phyloP scores from a whole-genome alignment of 2,888 invertebrate genomes.

The Melieria picta region DNA sequence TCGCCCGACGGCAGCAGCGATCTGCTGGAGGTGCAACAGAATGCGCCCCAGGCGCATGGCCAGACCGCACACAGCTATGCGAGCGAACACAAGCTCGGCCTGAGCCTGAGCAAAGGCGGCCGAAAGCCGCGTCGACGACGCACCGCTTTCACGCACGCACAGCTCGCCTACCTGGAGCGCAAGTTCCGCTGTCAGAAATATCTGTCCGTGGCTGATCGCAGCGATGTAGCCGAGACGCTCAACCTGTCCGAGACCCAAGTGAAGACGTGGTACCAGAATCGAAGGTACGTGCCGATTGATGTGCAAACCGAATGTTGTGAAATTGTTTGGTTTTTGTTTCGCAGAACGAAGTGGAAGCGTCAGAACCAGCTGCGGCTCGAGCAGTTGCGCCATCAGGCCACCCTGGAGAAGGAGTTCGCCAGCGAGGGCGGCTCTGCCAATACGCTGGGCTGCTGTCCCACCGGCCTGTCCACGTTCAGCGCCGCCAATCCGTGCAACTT shows the following conservation, averaged over 20 bases:
- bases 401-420: slow-evolving; percentile 75
- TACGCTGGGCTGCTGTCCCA: slow-evolving; percentile 62
- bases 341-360: slow-evolving; percentile 87
- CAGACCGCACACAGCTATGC: slow-evolving; percentile 42
- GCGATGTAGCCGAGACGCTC: slow-evolving; percentile 90
- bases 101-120: slow-evolving; percentile 66
- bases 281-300: slow-evolving; percentile 54
- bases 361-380: slow-evolving; percentile 88
- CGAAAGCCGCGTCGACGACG: slow-evolving; percentile 85
- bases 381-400: slow-evolving; percentile 85
- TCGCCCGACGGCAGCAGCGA: slow-evolving; percentile 38
- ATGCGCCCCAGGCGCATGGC: slow-evolving; percentile 39
- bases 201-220: slow-evolving; percentile 90
- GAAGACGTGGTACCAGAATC: slow-evolving; percentile 84
- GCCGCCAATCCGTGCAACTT: slow-evolving; percentile 70
- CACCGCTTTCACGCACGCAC: slow-evolving; percentile 94
- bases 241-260: slow-evolving; percentile 93
- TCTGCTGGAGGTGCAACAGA: slow-evolving; percentile 25
- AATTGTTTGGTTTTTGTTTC: not conserved
- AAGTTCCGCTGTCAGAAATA: slow-evolving; percentile 95
- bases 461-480: slow-evolving; percentile 61
- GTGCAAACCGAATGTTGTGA: no score
- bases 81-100: slow-evolving; percentile 15
- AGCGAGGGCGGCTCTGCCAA: slow-evolving; percentile 55
- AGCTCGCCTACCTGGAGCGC: slow-evolving; percentile 89